Conservation (phyloP, 1,140 invertebrate species). For the Drosophila leontia region DNA sequence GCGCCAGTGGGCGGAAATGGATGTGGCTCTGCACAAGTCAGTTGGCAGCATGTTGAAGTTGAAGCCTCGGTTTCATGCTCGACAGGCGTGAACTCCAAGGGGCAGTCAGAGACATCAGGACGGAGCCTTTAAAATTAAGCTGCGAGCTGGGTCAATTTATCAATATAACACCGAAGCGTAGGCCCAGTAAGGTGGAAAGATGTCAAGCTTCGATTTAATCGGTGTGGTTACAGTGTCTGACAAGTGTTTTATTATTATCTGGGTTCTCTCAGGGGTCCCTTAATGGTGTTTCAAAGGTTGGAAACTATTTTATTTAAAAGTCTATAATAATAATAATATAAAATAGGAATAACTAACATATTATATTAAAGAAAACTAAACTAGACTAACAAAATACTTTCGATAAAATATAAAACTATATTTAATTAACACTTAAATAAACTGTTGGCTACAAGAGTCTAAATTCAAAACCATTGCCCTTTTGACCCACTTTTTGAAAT, state of each 20-base stretch:
- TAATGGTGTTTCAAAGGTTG: background rate
- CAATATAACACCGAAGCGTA: constrained; percentile 1
- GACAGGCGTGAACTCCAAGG: constrained; percentile 24
- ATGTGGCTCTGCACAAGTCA: constrained; percentile 41
- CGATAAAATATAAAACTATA: background rate
- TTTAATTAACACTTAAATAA: background rate
- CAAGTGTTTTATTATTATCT: background rate
- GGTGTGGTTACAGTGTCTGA: background rate
- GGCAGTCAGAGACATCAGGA: constrained; percentile 1
- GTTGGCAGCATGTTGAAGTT: constrained; percentile 42
- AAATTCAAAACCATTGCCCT: constrained; percentile 42
- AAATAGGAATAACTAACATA: too few relatives aligned
- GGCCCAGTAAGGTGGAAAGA: background rate
- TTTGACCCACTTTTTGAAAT: constrained; percentile 60
- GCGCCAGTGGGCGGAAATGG: constrained; percentile 4
- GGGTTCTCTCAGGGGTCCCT: background rate
- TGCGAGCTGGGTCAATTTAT: constrained; percentile 19
- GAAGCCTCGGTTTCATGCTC: constrained; percentile 51
- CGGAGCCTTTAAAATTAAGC: constrained; percentile 41
- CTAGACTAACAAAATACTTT: too few relatives aligned
- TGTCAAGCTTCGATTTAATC: constrained; percentile 10
- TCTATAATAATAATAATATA: too few relatives aligned
- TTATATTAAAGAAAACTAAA: too few relatives aligned
- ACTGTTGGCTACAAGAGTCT: background rate
- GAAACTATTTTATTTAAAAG: too few relatives aligned